Base-by-base conservation (phyloP, 2,888 invertebrate species). In the Elgonia sp. region DNA sequence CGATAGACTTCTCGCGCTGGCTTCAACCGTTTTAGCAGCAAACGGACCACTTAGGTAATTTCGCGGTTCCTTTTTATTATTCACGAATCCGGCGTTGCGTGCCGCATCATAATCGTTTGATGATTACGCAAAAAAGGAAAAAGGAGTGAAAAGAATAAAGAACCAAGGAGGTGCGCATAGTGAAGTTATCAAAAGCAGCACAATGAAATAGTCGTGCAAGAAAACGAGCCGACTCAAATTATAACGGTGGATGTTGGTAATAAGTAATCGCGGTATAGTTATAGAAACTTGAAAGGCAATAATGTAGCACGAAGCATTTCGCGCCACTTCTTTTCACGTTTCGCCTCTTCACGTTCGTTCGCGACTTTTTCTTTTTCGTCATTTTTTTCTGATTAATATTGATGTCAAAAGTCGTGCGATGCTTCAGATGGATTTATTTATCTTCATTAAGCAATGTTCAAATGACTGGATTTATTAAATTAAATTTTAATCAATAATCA, bases 181-280 rank as follows among this genome's bases (percentile, higher is more conserved):
- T 87, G 84, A 87, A 87, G 87, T 84, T 87, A 87, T 87, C 87
- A 87, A 84, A 87, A 84, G 87, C 63, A 83, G 53, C 83, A 70
- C 84, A 84, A 87, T 87, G 79, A 79, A 82, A 86, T 84, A 87
- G 84, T 75, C 80, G 87, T 76, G 76, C 87, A 18, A 79, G 73
- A 75, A 84, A 87, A 83, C 75, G 80, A 84, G 83, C 76, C 76
- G 79, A 8, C 84, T 80, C 21, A 87, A 84, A 84, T 79, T 87
- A 70, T 84, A 84, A 84, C 84, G 83, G 83, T 69, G 83, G 77
- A 83, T 86, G 81, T 86, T 86, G 77, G 82, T 82, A 81, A 86
- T 81, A 86, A 76, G 81, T 84, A 79, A 84, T 79, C 84, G 85
- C 73, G 75, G 60, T 77, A 72, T 86, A 77, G 82, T 86, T 77